Conservation (phyloP, 1,140 invertebrate species). For the Mactra quadrangularis region DNA sequence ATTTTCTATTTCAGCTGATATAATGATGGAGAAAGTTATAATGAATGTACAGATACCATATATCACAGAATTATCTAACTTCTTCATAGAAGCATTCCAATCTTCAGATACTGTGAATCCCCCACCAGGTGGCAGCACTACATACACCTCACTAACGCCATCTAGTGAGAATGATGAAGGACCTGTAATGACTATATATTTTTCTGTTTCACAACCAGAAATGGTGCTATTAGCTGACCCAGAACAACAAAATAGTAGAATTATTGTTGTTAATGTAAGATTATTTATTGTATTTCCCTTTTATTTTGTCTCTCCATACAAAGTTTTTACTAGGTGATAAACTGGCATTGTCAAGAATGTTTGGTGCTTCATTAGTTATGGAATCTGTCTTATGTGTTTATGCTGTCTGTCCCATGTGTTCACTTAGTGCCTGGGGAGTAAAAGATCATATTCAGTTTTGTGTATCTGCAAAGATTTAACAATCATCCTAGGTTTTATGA, state of each 20-base stretch:
- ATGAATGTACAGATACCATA: constrained; percentile 91
- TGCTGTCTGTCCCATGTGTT: too few species aligned
- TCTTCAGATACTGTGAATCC: constrained; percentile 6
- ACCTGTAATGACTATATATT: constrained; percentile 71
- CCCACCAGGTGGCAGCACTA: background rate
- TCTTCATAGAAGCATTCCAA: constrained; percentile 78
- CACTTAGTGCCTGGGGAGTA: too few species aligned
- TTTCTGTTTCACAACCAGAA: constrained; percentile 89
- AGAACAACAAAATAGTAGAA: constrained; percentile 88
- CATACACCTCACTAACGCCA: constrained; percentile 7
- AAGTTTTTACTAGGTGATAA: too few species aligned
- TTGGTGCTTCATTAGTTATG: too few species aligned
- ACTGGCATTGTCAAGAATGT: too few species aligned
- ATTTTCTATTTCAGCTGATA: constrained; percentile 84
- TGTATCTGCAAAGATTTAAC: too few species aligned
- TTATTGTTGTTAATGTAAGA: constrained; percentile 87
- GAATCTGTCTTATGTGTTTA: too few species aligned
- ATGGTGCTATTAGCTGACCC: constrained; percentile 90
- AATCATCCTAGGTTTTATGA: too few species aligned
- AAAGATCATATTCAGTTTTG: too few species aligned
- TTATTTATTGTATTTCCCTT: too few species aligned
- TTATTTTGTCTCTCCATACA: too few species aligned
- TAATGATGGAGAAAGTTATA: constrained; percentile 89
- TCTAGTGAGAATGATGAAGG: constrained; percentile 23
- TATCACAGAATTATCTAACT: constrained; percentile 87